phyloP scores from a whole-genome alignment of 2,797 vertebrate species.

The Acestrorhynchus altus region DNA sequence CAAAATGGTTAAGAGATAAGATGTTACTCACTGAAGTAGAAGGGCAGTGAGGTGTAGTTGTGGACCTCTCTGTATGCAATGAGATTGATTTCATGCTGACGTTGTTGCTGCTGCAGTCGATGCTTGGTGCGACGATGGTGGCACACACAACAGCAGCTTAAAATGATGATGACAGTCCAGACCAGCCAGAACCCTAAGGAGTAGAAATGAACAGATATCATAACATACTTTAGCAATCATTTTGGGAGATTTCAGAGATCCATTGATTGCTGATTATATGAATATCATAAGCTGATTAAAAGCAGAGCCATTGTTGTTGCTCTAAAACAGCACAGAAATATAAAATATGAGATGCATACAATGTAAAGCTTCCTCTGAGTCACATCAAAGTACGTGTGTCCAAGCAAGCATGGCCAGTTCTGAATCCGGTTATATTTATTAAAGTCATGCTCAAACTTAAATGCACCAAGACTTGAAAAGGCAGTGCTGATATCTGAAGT shows the following conservation, averaged over 20 bases:
- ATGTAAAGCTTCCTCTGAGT: too few relatives aligned
- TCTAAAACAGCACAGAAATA: too few relatives aligned
- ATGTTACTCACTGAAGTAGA: conserved; percentile 88
- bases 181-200: conserved; percentile 94
- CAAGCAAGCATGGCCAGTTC: too few relatives aligned
- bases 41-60: conserved; percentile 89
- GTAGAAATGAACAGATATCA: background rate
- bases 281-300: too few relatives aligned
- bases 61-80: conserved; percentile 94
- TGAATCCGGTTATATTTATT: too few relatives aligned
- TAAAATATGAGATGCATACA: too few relatives aligned
- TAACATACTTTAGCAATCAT: background rate
- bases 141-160: conserved; percentile 91
- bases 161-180: conserved; percentile 91
- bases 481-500: too few relatives aligned
- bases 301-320: too few relatives aligned
- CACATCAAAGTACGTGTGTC: too few relatives aligned
- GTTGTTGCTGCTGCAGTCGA: conserved; percentile 91
- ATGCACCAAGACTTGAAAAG: too few relatives aligned
- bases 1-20: background rate
- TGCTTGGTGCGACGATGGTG: conserved; percentile 93
- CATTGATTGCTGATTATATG: too few relatives aligned
- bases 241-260: background rate
- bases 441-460: too few relatives aligned
- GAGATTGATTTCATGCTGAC: conserved; percentile 96